These are phyloP conservation scores for Channa striata DNA, from an alignment of 2,797 vertebrate species.

Conservation along the genomic window DNA sequence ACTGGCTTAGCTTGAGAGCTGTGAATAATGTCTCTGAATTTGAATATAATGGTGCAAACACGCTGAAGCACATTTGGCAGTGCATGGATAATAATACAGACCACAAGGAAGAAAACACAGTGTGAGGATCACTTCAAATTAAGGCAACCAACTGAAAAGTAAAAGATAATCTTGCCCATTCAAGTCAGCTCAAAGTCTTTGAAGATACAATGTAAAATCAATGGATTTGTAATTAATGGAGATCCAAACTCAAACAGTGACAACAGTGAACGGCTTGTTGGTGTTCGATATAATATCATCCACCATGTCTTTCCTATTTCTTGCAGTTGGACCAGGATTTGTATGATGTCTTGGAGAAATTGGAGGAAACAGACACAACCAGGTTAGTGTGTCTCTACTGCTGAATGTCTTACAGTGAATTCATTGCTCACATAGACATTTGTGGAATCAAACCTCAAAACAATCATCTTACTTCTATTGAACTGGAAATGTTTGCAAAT, in stretches of 20 bases:
- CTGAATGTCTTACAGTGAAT: not conserved
- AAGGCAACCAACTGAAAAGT: too few species aligned
- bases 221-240: too few species aligned
- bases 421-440: not conserved
- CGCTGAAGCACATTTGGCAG: not conserved
- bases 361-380: conserved; percentile 81
- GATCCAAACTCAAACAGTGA: too few species aligned
- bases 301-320: not conserved
- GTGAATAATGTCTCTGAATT: conserved; percentile 14
- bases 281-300: not conserved
- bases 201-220: too few species aligned
- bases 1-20: not conserved
- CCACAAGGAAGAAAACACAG: not conserved
- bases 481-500: conserved; percentile 3
- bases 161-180: too few species aligned
- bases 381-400: conserved; percentile 63
- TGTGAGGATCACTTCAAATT: too few species aligned
- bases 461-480: not conserved
- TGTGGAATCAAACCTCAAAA: not conserved
- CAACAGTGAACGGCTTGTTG: too few species aligned
- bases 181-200: too few species aligned
- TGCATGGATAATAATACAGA: not conserved
- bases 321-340: conserved; percentile 91
- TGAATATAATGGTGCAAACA: not conserved
- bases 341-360: conserved; percentile 84